These are phyloP conservation scores for Magallana angulata DNA, from an alignment of 1,140 invertebrate genomes.

Conservation along the genomic window DNA sequence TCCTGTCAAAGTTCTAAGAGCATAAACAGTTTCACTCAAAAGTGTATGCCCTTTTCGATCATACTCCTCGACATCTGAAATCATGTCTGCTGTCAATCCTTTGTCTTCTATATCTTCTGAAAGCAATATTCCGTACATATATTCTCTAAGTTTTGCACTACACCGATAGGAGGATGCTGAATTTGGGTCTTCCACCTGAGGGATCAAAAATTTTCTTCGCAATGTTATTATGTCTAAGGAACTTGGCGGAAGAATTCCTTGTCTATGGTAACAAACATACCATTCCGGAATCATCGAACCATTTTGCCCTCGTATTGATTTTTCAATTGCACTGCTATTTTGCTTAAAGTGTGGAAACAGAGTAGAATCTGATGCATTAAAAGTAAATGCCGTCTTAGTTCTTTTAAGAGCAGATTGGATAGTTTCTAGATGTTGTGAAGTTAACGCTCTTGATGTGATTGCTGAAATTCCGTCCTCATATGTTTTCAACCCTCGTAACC, in stretches of 20 bases:
- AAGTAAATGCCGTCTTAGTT: neutral
- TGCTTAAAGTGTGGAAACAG: conserved; percentile 4
- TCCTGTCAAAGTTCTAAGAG: conserved; percentile 57
- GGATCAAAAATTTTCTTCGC: conserved; percentile 84
- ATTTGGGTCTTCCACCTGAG: conserved; percentile 87
- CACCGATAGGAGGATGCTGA: conserved; percentile 83
- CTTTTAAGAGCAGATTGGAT: neutral
- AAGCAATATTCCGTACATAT: conserved; percentile 84
- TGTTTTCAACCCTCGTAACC: conserved; percentile 85
- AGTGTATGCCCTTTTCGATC: conserved; percentile 70
- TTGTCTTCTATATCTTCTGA: conserved; percentile 2
- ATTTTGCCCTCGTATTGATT: conserved; percentile 50
- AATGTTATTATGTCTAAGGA: conserved; percentile 86
- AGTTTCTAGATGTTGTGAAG: conserved; percentile 34
- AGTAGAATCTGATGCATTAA: neutral
- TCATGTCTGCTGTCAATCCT: conserved; percentile 65
- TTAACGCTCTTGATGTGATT: conserved; percentile 35
- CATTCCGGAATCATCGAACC: conserved; percentile 81
- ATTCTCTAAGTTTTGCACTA: conserved; percentile 84
- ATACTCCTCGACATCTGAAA: conserved; percentile 76
- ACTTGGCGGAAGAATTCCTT: conserved; percentile 82
- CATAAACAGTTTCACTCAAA: conserved; percentile 67
- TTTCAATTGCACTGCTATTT: neutral
- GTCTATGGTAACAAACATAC: conserved; percentile 84
- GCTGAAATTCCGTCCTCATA: conserved; percentile 67